These are phyloP conservation scores for Eulimnadia texana DNA, from an alignment of 1,140 invertebrate genomes.

Conservation along the genomic window DNA sequence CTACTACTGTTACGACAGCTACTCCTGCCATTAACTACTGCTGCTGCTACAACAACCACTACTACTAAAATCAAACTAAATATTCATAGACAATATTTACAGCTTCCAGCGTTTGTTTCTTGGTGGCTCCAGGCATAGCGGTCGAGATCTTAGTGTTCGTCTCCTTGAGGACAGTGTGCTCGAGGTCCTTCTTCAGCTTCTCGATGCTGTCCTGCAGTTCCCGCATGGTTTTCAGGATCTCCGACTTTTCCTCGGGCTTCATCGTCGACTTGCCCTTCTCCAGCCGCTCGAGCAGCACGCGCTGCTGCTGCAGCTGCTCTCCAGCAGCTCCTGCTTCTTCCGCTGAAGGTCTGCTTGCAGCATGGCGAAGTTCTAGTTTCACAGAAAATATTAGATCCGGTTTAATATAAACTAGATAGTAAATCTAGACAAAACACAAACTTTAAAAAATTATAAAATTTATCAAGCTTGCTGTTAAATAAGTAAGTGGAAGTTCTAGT, in stretches of 20 bases:
- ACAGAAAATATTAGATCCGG: too few species aligned
- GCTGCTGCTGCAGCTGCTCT: slow-evolving; percentile 66
- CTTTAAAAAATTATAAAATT: too few species aligned
- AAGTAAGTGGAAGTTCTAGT: too few species aligned
- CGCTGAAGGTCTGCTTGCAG: slow-evolving; percentile 55
- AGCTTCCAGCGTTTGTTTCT: slow-evolving; percentile 13
- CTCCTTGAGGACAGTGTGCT: slow-evolving; percentile 11
- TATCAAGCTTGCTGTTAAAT: too few species aligned
- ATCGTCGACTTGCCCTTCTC: slow-evolving; percentile 44
- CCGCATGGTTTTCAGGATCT: slow-evolving; percentile 55
- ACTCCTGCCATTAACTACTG: too few species aligned
- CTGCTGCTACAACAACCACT: too few species aligned
- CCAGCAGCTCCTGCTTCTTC: slow-evolving; percentile 56
- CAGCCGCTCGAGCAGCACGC: slow-evolving; percentile 51
- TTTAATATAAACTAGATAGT: too few species aligned
- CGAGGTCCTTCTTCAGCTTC: slow-evolving; percentile 50
- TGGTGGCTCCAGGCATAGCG: slow-evolving; percentile 1
- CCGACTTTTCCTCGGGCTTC: slow-evolving; percentile 43
- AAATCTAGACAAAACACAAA: too few species aligned
- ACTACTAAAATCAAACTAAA: slow-evolving; percentile 10
- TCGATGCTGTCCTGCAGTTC: slow-evolving; percentile 59
- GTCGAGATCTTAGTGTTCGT: background rate
- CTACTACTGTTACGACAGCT: too few species aligned
- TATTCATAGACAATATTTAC: slow-evolving; percentile 3
- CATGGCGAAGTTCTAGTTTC: slow-evolving; percentile 50